A percentile compares a stretch with the other conserved stretches of the same genome.
Conservation (phyloP, 2,888 invertebrate species). For the Ctena decussata region DNA sequence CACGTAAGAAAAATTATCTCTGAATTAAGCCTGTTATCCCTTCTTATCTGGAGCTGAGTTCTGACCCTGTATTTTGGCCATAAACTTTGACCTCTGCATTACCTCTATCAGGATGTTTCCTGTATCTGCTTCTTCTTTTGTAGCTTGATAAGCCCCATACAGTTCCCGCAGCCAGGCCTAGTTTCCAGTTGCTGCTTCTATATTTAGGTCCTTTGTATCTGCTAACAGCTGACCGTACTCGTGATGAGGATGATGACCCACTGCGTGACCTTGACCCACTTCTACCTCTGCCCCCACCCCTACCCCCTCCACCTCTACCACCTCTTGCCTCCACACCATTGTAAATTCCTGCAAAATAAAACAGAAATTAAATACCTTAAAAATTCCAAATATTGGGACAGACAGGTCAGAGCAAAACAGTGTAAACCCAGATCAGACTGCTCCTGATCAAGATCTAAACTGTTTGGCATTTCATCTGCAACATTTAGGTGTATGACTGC, state of each 20-base stretch:
- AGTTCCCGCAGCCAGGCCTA: background rate
- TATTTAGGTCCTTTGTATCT: background rate
- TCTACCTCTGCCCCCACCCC: background rate
- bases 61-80: no score
- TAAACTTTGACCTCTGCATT: no score
- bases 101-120: background rate
- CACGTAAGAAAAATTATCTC: no score
- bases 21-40: no score
- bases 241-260: background rate
- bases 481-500: no score
- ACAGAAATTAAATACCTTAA: no score
- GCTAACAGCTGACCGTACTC: background rate
- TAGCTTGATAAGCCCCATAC: background rate
- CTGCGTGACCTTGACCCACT: background rate
- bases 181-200: background rate
- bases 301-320: background rate
- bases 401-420: no score
- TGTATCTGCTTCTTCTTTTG: background rate
- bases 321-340: background rate
- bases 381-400: no score
- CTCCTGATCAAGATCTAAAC: no score
- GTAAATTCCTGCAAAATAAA: background rate
- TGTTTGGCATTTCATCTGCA: no score
- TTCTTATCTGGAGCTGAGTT: no score
- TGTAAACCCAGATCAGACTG: no score